Evolutionary conservation across 1,140 invertebrate genomes (phyloP), one percentile per base, ranked within the genome.

Genomic region (Drosophila willistoni): DNA sequence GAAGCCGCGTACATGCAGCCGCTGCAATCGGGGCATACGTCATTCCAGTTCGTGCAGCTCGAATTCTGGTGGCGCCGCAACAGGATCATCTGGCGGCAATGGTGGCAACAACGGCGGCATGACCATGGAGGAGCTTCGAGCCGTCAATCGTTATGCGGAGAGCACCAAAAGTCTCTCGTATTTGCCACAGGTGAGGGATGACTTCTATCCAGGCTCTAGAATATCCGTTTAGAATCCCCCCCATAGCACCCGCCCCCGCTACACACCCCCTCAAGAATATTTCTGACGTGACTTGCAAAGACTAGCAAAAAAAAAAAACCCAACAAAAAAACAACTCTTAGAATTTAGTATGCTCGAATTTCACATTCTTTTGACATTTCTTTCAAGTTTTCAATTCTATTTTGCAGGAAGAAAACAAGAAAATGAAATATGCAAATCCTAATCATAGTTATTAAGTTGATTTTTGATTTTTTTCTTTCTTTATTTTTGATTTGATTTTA

Each of bases 111-210:
- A 92, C 60, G 94, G 95, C 62, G 94, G 95, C 91, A 96, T 96
- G 95, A 97, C 96, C 25, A 93, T 97, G 80, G 96, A 97, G 65
- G 96, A 97, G 90, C 93, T 97, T 39, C 93, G 96, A 77, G 96
- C 95, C 68, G 95, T 97, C 64, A 97, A 97, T 93, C 95, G 96
- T 79, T 97, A 97, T 92, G 96, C 97, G n/a, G 97, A 98, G 93
- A 97, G 96, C 92, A 98, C 97, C 14, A 97, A 97, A 92, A 97
- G 96, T 92, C 95, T 98, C 78, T 97, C 96, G 75, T 98, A 97
- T 93, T 93, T 98, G 89, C 97, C 97, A 77, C 96, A 97, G 95
- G 96, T 97, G 95, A 93, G 92, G 93, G 89, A 92, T 91, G 81
- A 91, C 79, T 86, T 81, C 78, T 81, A 91, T 79, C 83, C 79